Percentiles rank a stretch among this genome's conserved stretches.
Evolutionary conservation across 2,888 invertebrate genomes (phyloP).

Genomic region (Cataglyphis rosenhaueri): DNA sequence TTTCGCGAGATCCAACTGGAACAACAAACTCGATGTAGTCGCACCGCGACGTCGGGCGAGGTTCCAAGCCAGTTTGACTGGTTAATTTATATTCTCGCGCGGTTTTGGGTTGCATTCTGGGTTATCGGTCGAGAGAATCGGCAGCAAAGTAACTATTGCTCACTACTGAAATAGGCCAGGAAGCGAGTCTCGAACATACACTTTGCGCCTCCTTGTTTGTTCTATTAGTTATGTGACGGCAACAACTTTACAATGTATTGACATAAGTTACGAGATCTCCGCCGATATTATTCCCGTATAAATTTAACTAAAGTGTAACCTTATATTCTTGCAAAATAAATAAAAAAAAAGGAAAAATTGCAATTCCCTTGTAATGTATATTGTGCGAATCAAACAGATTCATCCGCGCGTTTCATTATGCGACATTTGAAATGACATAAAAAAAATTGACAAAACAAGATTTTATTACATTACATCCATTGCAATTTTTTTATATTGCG

Average conservation of each 20-base stretch:
- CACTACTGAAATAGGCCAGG: conserved; percentile 51
- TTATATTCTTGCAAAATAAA: neutral
- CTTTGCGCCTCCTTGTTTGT: conserved; percentile 15
- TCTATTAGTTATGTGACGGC: conserved; percentile 43
- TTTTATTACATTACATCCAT: neutral
- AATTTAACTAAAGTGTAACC: conserved; percentile 31
- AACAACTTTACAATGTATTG: conserved; percentile 41
- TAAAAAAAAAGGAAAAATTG: neutral
- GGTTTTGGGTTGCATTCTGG: conserved; percentile 36
- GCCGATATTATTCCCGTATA: neutral
- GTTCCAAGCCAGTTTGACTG: conserved; percentile 42
- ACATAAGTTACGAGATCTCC: conserved; percentile 14
- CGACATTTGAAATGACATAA: neutral
- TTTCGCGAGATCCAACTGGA: conserved; percentile 25
- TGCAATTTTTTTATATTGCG: neutral
- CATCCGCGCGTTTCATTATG: neutral
- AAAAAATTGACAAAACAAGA: neutral
- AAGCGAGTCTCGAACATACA: conserved; percentile 22
- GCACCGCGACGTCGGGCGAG: conserved; percentile 31
- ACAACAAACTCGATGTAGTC: conserved; percentile 37
- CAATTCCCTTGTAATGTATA: neutral
- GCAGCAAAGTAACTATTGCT: conserved; percentile 36
- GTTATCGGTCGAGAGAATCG: conserved; percentile 51
- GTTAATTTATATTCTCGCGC: conserved; percentile 49
- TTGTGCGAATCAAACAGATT: conserved; percentile 7